Base-by-base conservation (phyloP, 92 coral and sea anemone genomes). In the Chrysogorgia sp. region DNA sequence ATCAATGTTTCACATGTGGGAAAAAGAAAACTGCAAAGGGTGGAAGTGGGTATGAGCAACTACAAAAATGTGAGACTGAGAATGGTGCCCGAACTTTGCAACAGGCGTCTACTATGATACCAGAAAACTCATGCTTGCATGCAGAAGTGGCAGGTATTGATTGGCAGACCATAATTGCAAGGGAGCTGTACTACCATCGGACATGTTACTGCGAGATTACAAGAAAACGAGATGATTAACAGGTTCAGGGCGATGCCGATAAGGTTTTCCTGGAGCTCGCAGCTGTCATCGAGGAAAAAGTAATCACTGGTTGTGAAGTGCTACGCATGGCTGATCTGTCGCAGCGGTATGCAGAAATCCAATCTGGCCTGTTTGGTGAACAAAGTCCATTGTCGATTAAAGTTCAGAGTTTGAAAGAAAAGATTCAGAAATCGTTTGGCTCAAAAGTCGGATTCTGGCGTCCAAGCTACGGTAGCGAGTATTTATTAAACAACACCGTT, bases 31-130 rank as follows among this genome's bases (percentile, higher is more conserved):
- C 76, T 1, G 76, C 76, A 49, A 70, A 23, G 76, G 23, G 76
- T 7, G 76, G 41, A 0, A 70, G 76, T 70, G 76, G 76, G 3
- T 70, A 70, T 15, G 76, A 70, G 76, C 61, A 70, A 15, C 35
- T 70, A 10, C 34, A 50, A 70, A 70, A 70, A 48, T 70, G 60
- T 30, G 76, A 70, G 29, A 70, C 76, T 48, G 76, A 70, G 41
- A 70, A 70, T 48, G 76, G 76, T 29, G 76, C 76, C 0, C 40
- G 25, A 48, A 50, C 29, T 48, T 70, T 70, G 45, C 15, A 2
- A 70, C 19, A 70, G 26, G 76, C 76, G 2, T 59, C 57, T 4
- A 67, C 33, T 24, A 6, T 12, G 45, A 65, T 12, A 10, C 14
- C 48, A 32, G 34, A 10, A 15, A 65, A 65, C 45, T 10, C 45